phyloP scores from a whole-genome alignment of 2,113 vertebrate species.

The Apodemus speciosus region DNA sequence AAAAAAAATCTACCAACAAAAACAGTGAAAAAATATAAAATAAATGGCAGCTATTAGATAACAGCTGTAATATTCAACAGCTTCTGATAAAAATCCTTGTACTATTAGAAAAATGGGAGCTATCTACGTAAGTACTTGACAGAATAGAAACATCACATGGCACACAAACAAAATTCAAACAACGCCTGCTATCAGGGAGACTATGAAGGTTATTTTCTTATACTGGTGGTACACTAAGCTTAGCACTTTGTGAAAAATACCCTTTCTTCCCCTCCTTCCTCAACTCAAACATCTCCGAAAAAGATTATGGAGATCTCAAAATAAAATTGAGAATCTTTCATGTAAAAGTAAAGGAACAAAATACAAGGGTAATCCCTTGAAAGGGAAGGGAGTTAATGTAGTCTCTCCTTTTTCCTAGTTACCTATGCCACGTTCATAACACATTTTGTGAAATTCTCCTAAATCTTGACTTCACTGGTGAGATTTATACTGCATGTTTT shows the following conservation, averaged over 20 bases:
- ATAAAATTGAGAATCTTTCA: background rate
- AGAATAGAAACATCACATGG: background rate
- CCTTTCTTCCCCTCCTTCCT: background rate
- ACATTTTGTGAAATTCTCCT: background rate
- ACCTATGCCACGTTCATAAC: background rate
- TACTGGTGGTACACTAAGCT: background rate
- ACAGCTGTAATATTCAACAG: conserved; percentile 2
- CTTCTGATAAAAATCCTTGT: background rate
- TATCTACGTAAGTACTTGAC: background rate
- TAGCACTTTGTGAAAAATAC: conserved; percentile 36
- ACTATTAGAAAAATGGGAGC: background rate
- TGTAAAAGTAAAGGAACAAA: conserved; percentile 33
- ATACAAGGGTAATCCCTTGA: background rate
- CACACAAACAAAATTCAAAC: conserved; percentile 36
- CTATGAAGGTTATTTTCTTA: conserved; percentile 19
- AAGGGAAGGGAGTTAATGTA: background rate
- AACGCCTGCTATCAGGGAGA: background rate
- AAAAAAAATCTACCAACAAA: background rate
- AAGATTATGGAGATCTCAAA: too few species aligned
- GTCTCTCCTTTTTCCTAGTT: background rate
- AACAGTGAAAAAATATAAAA: background rate
- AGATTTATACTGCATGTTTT: background rate
- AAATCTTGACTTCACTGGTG: background rate
- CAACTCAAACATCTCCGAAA: background rate
- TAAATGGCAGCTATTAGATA: background rate